phyloP scores from a whole-genome alignment of 2,888 invertebrate species.

The Encarsia formosa region DNA sequence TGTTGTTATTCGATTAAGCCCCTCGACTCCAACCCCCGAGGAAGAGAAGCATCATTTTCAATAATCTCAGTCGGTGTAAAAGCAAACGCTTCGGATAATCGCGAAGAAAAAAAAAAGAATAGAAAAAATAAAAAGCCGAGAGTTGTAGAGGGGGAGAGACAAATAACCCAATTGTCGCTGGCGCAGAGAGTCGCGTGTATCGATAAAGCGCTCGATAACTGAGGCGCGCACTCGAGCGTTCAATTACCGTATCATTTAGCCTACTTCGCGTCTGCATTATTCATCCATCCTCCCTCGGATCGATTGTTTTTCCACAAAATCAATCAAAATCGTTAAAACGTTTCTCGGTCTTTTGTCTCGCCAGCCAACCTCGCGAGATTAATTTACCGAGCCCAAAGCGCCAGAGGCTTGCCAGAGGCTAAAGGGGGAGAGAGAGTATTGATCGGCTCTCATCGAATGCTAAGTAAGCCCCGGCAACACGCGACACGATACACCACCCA shows the following conservation, averaged over 20 bases:
- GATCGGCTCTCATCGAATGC: conserved; percentile 45
- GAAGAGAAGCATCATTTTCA: too few species aligned
- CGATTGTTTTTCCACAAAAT: too few species aligned
- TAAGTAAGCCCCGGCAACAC: conserved; percentile 35
- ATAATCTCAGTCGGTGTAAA: neutral
- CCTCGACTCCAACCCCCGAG: too few species aligned
- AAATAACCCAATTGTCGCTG: neutral
- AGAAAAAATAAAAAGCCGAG: neutral
- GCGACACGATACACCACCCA: conserved; percentile 44
- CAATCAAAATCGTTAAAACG: too few species aligned
- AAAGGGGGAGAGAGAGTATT: conserved; percentile 30
- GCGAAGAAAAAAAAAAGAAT: neutral
- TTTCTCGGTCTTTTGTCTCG: too few species aligned
- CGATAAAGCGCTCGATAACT: conserved; percentile 1
- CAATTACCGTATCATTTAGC: conserved; percentile 18
- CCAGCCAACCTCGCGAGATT: too few species aligned
- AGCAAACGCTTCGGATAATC: neutral
- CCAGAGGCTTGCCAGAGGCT: neutral
- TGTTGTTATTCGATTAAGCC: too few species aligned
- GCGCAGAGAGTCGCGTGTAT: neutral
- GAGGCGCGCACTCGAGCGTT: neutral
- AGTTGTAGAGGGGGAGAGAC: neutral
- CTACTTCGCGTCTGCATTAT: conserved; percentile 4
- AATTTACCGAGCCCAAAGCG: too few species aligned
- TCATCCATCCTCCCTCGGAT: too few species aligned